These are phyloP conservation scores for Heterohyrax brucei DNA, from an alignment of 2,797 vertebrate genomes.

Conservation along the genomic window DNA sequence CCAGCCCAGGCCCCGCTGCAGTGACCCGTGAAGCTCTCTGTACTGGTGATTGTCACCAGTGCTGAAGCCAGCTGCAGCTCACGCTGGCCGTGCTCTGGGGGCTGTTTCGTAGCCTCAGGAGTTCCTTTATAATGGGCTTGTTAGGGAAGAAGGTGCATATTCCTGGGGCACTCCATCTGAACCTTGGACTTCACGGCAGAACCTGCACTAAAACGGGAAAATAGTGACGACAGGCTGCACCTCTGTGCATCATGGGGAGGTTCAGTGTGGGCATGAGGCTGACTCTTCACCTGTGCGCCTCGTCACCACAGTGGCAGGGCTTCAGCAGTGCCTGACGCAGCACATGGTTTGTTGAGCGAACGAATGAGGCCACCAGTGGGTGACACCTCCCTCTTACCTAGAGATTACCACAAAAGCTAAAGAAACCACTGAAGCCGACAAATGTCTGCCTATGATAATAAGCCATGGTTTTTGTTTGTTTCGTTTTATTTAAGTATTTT, in stretches of 20 bases:
- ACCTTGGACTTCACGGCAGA: background rate
- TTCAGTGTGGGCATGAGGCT: background rate
- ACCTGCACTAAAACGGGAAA: rapidly evolving
- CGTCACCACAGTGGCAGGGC: rapidly evolving
- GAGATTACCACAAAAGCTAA: background rate
- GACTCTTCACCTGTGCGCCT: rapidly evolving
- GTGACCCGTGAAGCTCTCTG: rapidly evolving
- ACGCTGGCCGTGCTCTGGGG: rapidly evolving
- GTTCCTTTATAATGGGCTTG: background rate
- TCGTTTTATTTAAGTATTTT: background rate
- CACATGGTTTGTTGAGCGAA: too few species aligned
- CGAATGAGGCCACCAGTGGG: too few species aligned
- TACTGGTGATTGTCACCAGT: too few species aligned
- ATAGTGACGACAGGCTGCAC: rapidly evolving
- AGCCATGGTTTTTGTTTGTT: background rate
- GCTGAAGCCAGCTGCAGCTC: background rate
- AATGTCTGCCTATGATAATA: rapidly evolving
- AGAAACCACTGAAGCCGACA: background rate
- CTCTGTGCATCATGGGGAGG: background rate
- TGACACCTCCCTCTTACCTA: background rate
- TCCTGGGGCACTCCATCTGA: background rate
- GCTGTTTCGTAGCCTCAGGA: background rate
- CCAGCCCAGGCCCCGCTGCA: rapidly evolving
- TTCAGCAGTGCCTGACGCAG: background rate
- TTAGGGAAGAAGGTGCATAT: background rate